Evolutionary conservation across 2,113 vertebrate species (phyloP), one percentile per base, ranked within the genome.

Genomic region (Pristiophorus japonicus): DNA sequence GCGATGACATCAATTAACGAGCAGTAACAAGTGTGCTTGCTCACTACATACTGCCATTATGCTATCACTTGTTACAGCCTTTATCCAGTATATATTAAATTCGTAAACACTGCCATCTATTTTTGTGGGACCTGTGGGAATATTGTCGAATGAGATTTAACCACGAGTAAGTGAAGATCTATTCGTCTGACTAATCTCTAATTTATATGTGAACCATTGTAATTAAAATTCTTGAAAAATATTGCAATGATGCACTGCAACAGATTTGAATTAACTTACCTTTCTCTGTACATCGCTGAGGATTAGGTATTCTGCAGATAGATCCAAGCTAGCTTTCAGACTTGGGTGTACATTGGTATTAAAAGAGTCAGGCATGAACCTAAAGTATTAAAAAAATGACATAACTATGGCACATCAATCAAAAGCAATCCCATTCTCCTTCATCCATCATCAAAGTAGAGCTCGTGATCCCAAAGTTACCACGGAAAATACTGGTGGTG

Each of bases 281-380:
- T 99, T 99, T 95, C 99, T 98, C 95, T 99, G 99, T 11, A 99
- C 99, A 30, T 99, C 99, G 0, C 98, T 99, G 96, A 99, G 98
- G 96, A 99, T 99, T 95, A 99, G 97, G 96, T 98, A 99, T 96
- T 99, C 98, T 14, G 99, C 98, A 0, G 99, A 98, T 0, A 99
- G 98, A 95, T 99, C 99, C 97, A 99, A 96, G 96, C 98, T 99
- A 95, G 98, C 99, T 97, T 99, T 99, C 96, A 99, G 97, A 96
- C 98, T 98, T 38, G 99, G 99, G 96, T 97, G 97, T 95, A 98
- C 97, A 67, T 95, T 98, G 34, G 98, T 97, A 97, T 98, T 99
- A 96, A 98, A 98, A 38, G 98, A 98, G 96, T 99, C 99, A 92
- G 99, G 98, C 91, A 98, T 99, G 97, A 99, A 99, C 63, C 99